These are phyloP conservation scores for Hemichromis elongatus DNA, from an alignment of 2,113 vertebrate species.

Conservation along the genomic window DNA sequence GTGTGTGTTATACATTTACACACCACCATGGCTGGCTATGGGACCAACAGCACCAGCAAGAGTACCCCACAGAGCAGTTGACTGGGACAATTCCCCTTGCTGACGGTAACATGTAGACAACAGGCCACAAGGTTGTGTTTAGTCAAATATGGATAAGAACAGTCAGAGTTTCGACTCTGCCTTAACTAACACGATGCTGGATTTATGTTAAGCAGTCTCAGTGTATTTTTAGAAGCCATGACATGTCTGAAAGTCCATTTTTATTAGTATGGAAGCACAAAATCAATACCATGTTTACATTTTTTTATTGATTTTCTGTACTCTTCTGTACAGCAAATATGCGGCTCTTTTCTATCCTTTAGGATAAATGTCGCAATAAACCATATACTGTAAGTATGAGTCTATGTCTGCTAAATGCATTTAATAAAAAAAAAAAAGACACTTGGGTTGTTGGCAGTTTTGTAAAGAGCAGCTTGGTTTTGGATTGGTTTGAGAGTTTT, in stretches of 20 bases:
- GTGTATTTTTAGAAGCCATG: not conserved
- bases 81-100: not conserved
- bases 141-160: not conserved
- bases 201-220: not conserved
- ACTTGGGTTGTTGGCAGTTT: not conserved
- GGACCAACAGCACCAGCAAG: not conserved
- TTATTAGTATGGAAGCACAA: not conserved
- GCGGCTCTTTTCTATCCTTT: not conserved
- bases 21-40: not conserved
- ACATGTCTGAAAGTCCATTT: not conserved
- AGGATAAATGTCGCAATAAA: not conserved
- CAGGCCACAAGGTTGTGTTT: not conserved
- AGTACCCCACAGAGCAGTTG: not conserved
- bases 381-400: not conserved
- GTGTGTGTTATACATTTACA: not conserved
- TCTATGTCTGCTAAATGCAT: not conserved
- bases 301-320: not conserved
- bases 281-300: slow-evolving; percentile 11
- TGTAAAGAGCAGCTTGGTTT: not conserved
- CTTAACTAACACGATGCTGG: not conserved
- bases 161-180: not conserved
- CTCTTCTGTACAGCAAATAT: not conserved
- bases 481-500: not conserved
- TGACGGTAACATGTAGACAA: not conserved
- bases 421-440: not conserved